Conservation (phyloP, 1,140 invertebrate species). For the Drosophila lini region DNA sequence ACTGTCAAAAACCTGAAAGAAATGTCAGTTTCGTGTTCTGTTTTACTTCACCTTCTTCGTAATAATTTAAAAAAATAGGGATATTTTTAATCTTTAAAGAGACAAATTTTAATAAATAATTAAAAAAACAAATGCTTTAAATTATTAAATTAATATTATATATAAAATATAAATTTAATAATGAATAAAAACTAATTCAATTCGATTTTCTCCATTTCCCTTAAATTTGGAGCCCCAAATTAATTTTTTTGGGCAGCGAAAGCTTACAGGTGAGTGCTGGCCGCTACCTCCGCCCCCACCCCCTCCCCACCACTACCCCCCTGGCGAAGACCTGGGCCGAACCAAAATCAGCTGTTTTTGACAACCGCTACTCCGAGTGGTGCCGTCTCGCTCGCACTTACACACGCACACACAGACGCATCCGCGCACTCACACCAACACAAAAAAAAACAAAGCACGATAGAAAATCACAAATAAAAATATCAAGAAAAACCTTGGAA, state of each 20-base stretch:
- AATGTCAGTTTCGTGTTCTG: neutral
- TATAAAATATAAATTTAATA: neutral
- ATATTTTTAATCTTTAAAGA: too few relatives aligned
- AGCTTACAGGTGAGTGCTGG: conserved; percentile 58
- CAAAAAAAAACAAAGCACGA: conserved; percentile 54
- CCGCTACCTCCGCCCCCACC: neutral
- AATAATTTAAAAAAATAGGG: too few relatives aligned
- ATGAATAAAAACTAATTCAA: neutral
- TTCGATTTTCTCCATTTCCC: neutral
- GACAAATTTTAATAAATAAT: too few relatives aligned
- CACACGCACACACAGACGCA: conserved; percentile 46
- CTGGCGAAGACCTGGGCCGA: conserved; percentile 7
- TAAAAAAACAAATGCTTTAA: too few relatives aligned
- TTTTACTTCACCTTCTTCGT: too few relatives aligned
- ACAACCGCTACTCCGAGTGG: conserved; percentile 50
- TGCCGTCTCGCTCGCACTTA: conserved; percentile 36
- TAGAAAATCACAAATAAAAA: conserved; percentile 46
- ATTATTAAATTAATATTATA: neutral
- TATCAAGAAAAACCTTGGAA: conserved; percentile 8
- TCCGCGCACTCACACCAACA: conserved; percentile 29
- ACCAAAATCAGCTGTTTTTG: conserved; percentile 57
- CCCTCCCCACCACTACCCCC: neutral
- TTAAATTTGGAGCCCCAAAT: neutral
- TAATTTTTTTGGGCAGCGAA: conserved; percentile 17
- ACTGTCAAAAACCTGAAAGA: neutral